Base-by-base conservation (phyloP, 2,797 vertebrate genomes). In the Corythornis leucogaster region DNA sequence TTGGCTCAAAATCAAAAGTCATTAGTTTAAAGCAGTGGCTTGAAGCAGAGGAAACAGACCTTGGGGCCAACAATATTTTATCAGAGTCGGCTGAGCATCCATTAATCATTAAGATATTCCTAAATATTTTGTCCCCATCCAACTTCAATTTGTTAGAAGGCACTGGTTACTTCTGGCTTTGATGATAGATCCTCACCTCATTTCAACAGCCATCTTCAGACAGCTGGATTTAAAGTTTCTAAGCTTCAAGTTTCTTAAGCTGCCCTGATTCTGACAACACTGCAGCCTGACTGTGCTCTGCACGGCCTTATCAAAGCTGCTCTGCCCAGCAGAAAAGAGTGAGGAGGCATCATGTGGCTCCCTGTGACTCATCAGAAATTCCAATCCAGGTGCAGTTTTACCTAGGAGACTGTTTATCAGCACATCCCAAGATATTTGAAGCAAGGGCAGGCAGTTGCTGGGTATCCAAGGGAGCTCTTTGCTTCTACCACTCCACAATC, bases 1-100 rank as follows among this genome's bases (percentile, higher is more conserved):
- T 84, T 94, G 93, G 92, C 92, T 87, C 31, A 59, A 83, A 89
- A 80, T 76, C 89, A 92, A 92, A 77, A 85, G 46, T 92, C 74
- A 63, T 93, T 89, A 89, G 82, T 89, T 91, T 85, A 87, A 91
- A 94, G 71, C 67, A 92, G 80, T 76, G 85, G 28, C 80, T 93
- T 66, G 48, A 43, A 94, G 53, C 73, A 94, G 73, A 95, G 63
- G 87, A 94, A 96, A 85, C 62, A 82, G 48, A 80, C 91, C 43
- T 69, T 76, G 31, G 2, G 38, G 85, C 92, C 85, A 96, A 55
- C 63, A 90, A 19, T 64, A 84, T 68, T 84, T 95, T 96, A 88
- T 90, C 77, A 69, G 48, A 50, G 45, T 77, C 64, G 75, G 75
- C 5, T 64, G 50, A 87, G 45, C 30, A 66, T 58, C 69, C 90